Conservation (phyloP, 1,140 invertebrate species). For the Lysiphlebus fabarum region DNA sequence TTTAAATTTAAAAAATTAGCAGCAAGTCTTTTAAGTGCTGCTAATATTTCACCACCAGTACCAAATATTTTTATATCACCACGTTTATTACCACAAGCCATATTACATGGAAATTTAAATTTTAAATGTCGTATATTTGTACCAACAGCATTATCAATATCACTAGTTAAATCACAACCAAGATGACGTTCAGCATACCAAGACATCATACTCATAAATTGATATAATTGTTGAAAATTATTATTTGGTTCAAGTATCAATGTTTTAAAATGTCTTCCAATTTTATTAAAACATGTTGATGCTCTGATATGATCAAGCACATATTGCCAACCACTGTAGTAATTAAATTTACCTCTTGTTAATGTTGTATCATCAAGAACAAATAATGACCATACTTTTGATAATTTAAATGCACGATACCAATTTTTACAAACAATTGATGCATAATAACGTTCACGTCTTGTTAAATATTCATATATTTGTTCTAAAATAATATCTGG, state of each 20-base stretch:
- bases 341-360: conserved; percentile 73
- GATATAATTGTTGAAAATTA: conserved; percentile 81
- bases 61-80: conserved; percentile 67
- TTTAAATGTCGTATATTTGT: conserved; percentile 62
- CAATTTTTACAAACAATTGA: conserved; percentile 70
- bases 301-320: conserved; percentile 73
- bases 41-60: conserved; percentile 71
- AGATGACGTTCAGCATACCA: conserved; percentile 64
- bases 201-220: conserved; percentile 78
- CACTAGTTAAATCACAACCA: conserved; percentile 30
- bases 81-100: conserved; percentile 60
- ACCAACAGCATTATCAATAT: conserved; percentile 54
- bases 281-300: conserved; percentile 67
- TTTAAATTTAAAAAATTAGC: conserved; percentile 64
- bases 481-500: conserved; percentile 77
- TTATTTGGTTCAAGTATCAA: conserved; percentile 72
- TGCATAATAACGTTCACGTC: conserved; percentile 69
- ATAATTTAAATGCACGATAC: conserved; percentile 72
- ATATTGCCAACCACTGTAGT: conserved; percentile 80
- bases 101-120: conserved; percentile 79
- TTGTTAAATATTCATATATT: conserved; percentile 69
- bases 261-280: conserved; percentile 66
- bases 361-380: conserved; percentile 69
- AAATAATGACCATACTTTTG: conserved; percentile 72
- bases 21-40: conserved; percentile 69